Conservation (phyloP, 1,140 invertebrate genomes). For the Aphaenogaster ashmeadi region DNA sequence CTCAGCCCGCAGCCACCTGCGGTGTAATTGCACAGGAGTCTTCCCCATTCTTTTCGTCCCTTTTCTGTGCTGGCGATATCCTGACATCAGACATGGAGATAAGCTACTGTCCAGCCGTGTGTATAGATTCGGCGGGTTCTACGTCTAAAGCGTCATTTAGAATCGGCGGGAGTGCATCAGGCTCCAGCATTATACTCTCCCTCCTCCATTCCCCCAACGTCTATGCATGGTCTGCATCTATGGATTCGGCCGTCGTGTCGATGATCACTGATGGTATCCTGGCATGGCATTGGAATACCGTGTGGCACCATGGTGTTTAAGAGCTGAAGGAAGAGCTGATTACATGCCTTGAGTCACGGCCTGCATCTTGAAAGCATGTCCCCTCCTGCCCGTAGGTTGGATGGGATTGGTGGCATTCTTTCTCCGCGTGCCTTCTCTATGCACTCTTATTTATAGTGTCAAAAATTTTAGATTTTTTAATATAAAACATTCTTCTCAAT, state of each 20-base stretch:
- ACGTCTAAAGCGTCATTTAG: conserved; percentile 8
- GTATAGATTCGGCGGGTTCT: conserved; percentile 30
- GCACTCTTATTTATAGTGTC: background rate
- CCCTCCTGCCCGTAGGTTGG: conserved; percentile 74
- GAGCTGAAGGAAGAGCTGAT: conserved; percentile 78
- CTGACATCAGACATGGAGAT: conserved; percentile 55
- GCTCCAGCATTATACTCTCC: background rate
- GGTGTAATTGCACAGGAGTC: conserved; percentile 77
- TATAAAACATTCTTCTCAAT: background rate
- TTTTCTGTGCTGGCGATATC: conserved; percentile 60
- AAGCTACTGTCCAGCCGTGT: conserved; percentile 38
- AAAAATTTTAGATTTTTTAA: background rate
- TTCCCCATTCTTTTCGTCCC: conserved; percentile 27
- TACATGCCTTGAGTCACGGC: conserved; percentile 77
- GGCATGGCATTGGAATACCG: conserved; percentile 35
- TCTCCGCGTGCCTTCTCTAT: conserved; percentile 35
- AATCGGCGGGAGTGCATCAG: conserved; percentile 12
- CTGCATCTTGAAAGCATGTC: conserved; percentile 76
- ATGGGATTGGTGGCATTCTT: conserved; percentile 63
- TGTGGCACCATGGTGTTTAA: conserved; percentile 66
- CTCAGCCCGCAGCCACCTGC: conserved; percentile 75
- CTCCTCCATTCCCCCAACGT: background rate
- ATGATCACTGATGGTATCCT: conserved; percentile 29
- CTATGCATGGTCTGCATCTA: background rate
- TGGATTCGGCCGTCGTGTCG: conserved; percentile 12